Percentiles rank a stretch among this genome's conserved stretches.
Conservation (phyloP, 2,888 invertebrate species). For the Cremastinae sp. region DNA sequence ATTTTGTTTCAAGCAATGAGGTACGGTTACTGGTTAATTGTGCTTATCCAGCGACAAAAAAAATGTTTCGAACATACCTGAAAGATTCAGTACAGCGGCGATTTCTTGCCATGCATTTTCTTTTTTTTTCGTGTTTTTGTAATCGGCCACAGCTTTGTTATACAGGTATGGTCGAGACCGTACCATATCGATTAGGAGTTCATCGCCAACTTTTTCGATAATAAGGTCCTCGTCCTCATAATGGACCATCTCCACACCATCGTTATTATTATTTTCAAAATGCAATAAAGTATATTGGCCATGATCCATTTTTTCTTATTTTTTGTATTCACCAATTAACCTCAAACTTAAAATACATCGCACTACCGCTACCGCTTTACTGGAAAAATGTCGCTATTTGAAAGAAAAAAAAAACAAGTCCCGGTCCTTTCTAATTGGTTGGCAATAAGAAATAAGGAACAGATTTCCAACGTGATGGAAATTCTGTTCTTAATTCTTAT, state of each 20-base stretch:
- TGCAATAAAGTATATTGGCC: no score
- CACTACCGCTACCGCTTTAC: no score
- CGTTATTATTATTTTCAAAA: no score
- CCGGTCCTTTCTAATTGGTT: no score
- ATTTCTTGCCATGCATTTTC: slow-evolving; percentile 14
- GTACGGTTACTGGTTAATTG: slow-evolving; percentile 1
- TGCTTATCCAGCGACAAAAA: slow-evolving; percentile 7
- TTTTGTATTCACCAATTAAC: no score
- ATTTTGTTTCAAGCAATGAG: slow-evolving; percentile 6
- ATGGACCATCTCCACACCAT: no score
- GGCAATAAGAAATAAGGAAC: slow-evolving; percentile 5
- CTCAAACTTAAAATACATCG: no score
- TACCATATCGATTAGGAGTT: slow-evolving; percentile 7
- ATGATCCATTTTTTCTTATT: no score
- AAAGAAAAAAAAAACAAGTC: no score
- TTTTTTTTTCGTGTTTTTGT: slow-evolving; percentile 3
- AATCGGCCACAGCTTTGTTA: slow-evolving; percentile 4
- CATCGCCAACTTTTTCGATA: background rate
- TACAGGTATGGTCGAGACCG: slow-evolving; percentile 7
- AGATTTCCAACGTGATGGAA: slow-evolving; percentile 2
- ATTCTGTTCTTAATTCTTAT: background rate
- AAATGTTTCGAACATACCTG: slow-evolving; percentile 3
- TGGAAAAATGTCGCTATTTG: no score
- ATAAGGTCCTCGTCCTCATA: slow-evolving; percentile 9
- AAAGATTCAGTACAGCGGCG: slow-evolving; percentile 1